Conservation (phyloP, 2,113 vertebrate genomes). For the Maylandia zebra region DNA sequence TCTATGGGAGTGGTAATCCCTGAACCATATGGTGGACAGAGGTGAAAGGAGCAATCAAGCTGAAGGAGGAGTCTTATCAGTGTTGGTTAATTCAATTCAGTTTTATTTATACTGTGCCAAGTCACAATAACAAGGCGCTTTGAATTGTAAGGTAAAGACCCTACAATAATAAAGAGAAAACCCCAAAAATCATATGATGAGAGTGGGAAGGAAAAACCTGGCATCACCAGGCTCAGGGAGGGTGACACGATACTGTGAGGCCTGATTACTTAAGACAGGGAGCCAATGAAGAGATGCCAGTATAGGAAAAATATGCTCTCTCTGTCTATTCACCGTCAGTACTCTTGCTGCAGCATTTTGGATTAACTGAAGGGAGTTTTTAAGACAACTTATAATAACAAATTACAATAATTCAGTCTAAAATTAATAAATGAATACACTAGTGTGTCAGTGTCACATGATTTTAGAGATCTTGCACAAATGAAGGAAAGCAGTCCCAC, state of each 20-base stretch:
- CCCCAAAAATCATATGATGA: background rate
- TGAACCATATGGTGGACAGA: background rate
- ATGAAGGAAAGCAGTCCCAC: background rate
- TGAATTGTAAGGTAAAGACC: background rate
- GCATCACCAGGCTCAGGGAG: background rate
- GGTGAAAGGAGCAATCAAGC: background rate
- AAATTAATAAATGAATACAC: background rate
- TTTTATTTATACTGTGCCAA: background rate
- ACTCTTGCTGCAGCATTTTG: background rate
- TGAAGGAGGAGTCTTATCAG: background rate
- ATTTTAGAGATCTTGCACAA: background rate
- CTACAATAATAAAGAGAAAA: background rate
- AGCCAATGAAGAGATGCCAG: background rate
- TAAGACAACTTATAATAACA: background rate
- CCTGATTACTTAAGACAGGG: background rate
- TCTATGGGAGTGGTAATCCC: background rate
- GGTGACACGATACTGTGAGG: background rate
- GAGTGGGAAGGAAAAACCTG: background rate
- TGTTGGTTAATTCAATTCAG: background rate
- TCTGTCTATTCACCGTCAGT: background rate
- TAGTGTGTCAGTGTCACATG: background rate
- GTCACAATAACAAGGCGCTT: accelerated
- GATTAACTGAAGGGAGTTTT: background rate
- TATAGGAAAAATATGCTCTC: background rate
- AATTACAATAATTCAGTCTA: background rate